Evolutionary conservation across 2,888 invertebrate genomes (phyloP), one percentile per base, ranked within the genome.

Genomic region (Cryptops parisi): DNA sequence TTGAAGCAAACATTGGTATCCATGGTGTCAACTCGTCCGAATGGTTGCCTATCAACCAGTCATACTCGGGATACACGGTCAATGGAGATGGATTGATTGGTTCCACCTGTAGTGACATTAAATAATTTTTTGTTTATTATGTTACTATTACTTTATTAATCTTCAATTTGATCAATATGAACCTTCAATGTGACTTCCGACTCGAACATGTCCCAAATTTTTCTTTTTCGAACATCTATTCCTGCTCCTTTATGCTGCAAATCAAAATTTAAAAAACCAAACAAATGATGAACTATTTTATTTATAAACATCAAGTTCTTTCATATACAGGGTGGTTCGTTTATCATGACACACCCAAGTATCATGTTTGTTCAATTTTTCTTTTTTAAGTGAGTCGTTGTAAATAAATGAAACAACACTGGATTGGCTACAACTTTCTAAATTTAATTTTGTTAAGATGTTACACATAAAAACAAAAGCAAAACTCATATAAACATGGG

Each of bases 11-110:
- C 0, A 96, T 81, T 21, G 97, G 93, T 62, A 98, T 81, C 97
- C 97, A 98, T 1, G 96, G 94, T 6, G 97, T 96, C n/a, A 98
- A 71, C 68, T 98, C 97, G 74, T 98, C 98, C 15, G 94, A 93
- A 73, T 98, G 98, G 71, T 98, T 98, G 50, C 97, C 98, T 66
- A 98, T 91, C 49, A 98, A 72, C 93, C 94, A 94, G 64, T 90
- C 84, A 25, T 76, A 76, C n/a, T 80, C 76, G 6, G 81, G 78
- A 63, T 83, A 87, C 43, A 77, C 64, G 57, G 75, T 74, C 49
- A 75, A 66, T 57, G 80, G 76, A 9, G 81, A 80, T 47, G 86
- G 86, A 54, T 76, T 76, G 52, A 89, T 76, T 2, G 79, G 75
- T 62, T 68, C 72, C 59, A 78, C 79, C 82, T 82, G 61, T 47